phyloP scores from a whole-genome alignment of 2,797 vertebrate genomes.

The Cyprinodon diabolis region DNA sequence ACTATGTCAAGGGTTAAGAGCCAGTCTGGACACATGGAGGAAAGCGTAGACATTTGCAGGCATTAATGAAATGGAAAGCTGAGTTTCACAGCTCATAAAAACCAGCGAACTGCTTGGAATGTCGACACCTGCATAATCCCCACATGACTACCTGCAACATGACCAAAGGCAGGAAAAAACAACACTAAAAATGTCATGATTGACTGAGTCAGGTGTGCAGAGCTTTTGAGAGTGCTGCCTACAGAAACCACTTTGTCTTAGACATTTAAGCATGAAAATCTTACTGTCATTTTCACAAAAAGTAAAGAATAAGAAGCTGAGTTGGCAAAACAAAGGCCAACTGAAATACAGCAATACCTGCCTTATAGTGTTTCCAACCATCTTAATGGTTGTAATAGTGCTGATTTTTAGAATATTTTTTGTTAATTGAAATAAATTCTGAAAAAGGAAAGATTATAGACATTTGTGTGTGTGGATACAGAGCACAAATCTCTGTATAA shows the following conservation, averaged over 20 bases:
- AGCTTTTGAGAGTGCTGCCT: conserved; percentile 23
- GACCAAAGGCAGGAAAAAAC: conserved; percentile 45
- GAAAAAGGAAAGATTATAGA: neutral
- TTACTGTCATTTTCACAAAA: conserved; percentile 37
- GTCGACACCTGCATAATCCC: conserved; percentile 68
- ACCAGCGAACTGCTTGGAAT: conserved; percentile 57
- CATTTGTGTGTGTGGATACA: neutral
- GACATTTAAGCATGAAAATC: conserved; percentile 41
- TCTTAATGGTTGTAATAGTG: neutral
- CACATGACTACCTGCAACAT: conserved; percentile 61
- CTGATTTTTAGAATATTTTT: neutral
- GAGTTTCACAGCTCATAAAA: conserved; percentile 66
- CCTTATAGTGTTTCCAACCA: neutral
- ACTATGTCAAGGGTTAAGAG: conserved; percentile 21
- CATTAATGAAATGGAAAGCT: conserved; percentile 46
- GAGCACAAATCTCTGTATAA: neutral
- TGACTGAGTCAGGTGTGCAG: conserved; percentile 63
- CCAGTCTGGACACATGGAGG: conserved; percentile 25
- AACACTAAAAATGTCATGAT: conserved; percentile 62
- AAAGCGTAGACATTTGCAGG: conserved; percentile 28
- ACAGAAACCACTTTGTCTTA: conserved; percentile 46
- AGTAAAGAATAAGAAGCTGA: conserved; percentile 40
- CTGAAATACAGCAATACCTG: neutral
- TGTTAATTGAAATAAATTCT: neutral
- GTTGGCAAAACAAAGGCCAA: conserved; percentile 23